phyloP scores from a whole-genome alignment of 2,113 vertebrate species.

The Campylomormyrus tamandua region DNA sequence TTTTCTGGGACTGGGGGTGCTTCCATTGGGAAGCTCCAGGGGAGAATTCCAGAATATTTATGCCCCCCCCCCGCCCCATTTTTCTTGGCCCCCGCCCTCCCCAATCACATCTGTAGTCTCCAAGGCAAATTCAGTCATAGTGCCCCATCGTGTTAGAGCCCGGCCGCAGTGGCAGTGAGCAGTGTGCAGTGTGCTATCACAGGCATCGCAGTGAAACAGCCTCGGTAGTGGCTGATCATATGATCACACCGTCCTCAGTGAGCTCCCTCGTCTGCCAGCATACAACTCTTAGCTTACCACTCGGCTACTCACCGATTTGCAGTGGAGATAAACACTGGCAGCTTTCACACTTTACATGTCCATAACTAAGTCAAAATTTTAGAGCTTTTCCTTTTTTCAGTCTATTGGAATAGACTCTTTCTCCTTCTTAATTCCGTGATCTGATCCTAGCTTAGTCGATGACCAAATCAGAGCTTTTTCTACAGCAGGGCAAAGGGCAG shows the following conservation, averaged over 20 bases:
- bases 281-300: neutral
- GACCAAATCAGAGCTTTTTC: slow-evolving; percentile 5
- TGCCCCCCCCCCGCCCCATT: neutral
- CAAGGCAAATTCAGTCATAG: neutral
- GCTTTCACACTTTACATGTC: neutral
- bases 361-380: neutral
- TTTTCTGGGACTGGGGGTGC: neutral
- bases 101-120: neutral
- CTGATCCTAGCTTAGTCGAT: neutral
- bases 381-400: neutral
- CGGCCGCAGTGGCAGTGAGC: neutral
- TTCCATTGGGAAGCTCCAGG: slow-evolving; percentile 4
- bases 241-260: neutral
- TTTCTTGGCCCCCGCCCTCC: neutral
- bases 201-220: neutral
- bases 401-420: neutral
- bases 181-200: neutral
- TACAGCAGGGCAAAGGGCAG: neutral
- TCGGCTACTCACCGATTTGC: neutral
- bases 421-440: neutral
- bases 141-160: neutral
- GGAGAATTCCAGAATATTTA: slow-evolving; percentile 6
- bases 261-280: neutral
- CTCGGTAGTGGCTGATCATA: neutral
- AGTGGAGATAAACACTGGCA: slow-evolving; percentile 1